phyloP scores from a whole-genome alignment of 2,888 invertebrate species.

The Campaea margaritaria region DNA sequence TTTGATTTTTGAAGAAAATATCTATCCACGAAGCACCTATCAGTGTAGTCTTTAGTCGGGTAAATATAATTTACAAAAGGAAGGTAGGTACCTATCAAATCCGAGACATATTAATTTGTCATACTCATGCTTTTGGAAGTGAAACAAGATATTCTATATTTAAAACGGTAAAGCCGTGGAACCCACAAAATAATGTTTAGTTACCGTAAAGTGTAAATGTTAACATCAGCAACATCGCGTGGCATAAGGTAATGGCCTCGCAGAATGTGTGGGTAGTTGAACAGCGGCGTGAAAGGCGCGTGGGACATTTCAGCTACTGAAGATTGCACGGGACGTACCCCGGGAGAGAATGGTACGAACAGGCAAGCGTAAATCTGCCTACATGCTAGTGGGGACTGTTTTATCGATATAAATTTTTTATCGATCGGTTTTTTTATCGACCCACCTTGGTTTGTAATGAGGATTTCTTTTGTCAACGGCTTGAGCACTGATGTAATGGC shows the following conservation, averaged over 20 bases:
- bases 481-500: too few species aligned
- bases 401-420: slow-evolving; percentile 10
- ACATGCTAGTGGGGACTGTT: slow-evolving; percentile 21
- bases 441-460: too few species aligned
- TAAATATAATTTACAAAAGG: too few species aligned
- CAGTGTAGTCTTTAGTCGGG: too few species aligned
- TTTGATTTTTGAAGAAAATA: too few species aligned
- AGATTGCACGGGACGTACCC: slow-evolving; percentile 5
- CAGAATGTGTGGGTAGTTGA: slow-evolving; percentile 19
- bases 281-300: slow-evolving; percentile 11
- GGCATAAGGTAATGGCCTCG: not conserved
- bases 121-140: too few species aligned
- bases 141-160: too few species aligned
- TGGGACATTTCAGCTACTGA: slow-evolving; percentile 3
- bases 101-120: too few species aligned
- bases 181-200: not conserved
- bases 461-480: too few species aligned
- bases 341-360: slow-evolving; percentile 17
- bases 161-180: too few species aligned
- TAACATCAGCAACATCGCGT: slow-evolving; percentile 9
- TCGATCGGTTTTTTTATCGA: not conserved
- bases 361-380: slow-evolving; percentile 21
- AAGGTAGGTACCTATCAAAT: too few species aligned
- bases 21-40: too few species aligned
- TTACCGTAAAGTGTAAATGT: slow-evolving; percentile 14